Evolutionary conservation across 1,140 invertebrate species (phyloP), one percentile per base, ranked within the genome.

Genomic region (Lutraria rhynchaena): DNA sequence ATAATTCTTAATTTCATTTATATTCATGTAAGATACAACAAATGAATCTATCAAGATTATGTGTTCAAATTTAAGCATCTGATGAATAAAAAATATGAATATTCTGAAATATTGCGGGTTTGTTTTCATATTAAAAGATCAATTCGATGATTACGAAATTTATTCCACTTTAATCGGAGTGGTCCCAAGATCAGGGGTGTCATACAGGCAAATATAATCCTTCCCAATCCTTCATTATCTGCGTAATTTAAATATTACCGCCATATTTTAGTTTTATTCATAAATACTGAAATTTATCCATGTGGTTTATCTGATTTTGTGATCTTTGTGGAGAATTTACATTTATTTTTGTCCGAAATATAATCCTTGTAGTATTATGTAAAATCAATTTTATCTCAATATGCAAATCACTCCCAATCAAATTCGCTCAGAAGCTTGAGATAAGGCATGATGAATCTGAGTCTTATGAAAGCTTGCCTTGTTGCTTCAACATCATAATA

Each of bases 301-400:
- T 51, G 44, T 60, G 37, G n/a, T 46, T 51, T 51, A 77, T 77
- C 74, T 65, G 0, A 33, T 3, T 44, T 58, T 41, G 7, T 15
- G 49, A 75, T 75, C 71, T 41, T 22, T 75, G 35, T 49, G 35
- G 41, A 63, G 73, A 75, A 81, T 81, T 81, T 71, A 53, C 58
- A 65, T 63, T 73, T 74, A 73, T 73, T 81, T 81, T 74, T 73
- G 70, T 73, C 44, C 46, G 70, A 74, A 81, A 81, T 81, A 71
- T 81, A 63, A 81, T 81, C 58, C 69, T 22, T 11, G 1, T 17
- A 11, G 69, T 65, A 81, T 81, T 81, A 81, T 81, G 60, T 74
- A 81, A 81, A 81, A 81, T 81, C 78, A 81, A 81, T 81, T 73
- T 81, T 73, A 81, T 73, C 78, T 61, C 53, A 70, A 65, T 81